Evolutionary conservation across 2,113 vertebrate genomes (phyloP).

Genomic region (Carollia perspicillata): DNA sequence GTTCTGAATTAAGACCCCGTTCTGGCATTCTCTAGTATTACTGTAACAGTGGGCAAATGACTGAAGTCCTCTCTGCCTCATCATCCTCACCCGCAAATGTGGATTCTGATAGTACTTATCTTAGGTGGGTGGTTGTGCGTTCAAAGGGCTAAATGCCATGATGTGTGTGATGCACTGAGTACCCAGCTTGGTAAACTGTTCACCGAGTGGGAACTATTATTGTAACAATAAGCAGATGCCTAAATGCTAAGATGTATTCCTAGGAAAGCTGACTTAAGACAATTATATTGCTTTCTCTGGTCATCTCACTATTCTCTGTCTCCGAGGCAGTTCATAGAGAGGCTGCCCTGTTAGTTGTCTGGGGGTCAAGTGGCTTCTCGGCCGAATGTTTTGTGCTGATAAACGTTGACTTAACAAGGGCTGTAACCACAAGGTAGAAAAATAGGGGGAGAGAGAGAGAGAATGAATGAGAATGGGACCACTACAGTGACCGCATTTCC

Average conservation of each 20-base stretch:
- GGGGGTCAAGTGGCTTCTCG: not conserved
- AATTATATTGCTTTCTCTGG: not conserved
- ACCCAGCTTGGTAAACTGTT: not conserved
- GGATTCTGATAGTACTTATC: not conserved
- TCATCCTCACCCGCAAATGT: not conserved
- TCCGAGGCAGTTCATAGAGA: not conserved
- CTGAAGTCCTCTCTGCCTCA: not conserved
- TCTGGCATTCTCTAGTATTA: not conserved
- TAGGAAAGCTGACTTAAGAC: not conserved
- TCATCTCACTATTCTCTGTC: not conserved
- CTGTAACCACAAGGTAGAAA: not conserved
- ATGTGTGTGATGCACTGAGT: not conserved
- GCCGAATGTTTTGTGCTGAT: not conserved
- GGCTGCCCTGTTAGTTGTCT: not conserved
- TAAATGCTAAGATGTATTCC: not conserved
- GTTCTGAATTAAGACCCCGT: not conserved
- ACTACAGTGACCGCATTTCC: not conserved
- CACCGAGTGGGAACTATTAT: not conserved
- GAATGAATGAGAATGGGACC: not conserved
- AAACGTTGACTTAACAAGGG: not conserved
- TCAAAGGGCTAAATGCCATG: not conserved
- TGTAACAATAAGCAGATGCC: not conserved
- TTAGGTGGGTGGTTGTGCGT: not conserved
- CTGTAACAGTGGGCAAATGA: not conserved
- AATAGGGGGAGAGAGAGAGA: not conserved